Base-by-base conservation (phyloP, 2,888 invertebrate genomes). In the Stramonita haemastoma region DNA sequence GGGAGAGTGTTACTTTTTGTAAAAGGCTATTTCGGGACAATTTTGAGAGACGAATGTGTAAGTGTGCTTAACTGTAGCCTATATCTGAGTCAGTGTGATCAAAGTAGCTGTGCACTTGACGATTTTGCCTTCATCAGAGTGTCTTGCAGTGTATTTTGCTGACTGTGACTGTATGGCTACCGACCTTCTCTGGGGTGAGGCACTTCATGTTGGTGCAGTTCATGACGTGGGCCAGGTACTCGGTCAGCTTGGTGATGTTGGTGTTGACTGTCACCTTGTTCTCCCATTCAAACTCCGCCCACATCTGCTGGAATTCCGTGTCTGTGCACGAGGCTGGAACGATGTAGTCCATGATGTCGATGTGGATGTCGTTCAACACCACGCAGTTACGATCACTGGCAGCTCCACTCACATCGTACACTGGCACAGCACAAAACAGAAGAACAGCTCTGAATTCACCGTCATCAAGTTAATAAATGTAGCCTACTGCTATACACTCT, bases 281-380 rank as follows among this genome's bases (percentile, higher is more conserved):
- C 97, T 99, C 99, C 99, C 99, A 99, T 96, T 99, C 99, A 96
- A 99, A 99, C 97, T 99, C 99, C 4, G 99, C 98, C 99, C 99
- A 99, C 99, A 99, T 99, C 96, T 98, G 98, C 13, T 99, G 97
- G 97, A 99, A 99, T 96, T 99, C 99, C 0, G 98, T 97, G 96
- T 99, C 99, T 88, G 98, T 98, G 96, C 99, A 99, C 79, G 97
- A 96, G 29, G 99, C 99, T 34, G 99, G 99, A 91, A 95, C 96
- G 92, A 95, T 97, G 96, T 95, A 99, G 97, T 99, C 99, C 98
- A 99, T 99, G 93, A 99, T 99, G 96, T 99, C 99, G 95, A 99
- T 99, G 96, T 99, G 99, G 95, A 99, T 99, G 96, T 99, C 99
- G 96, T 99, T 99, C 87, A 99, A 97, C 26, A 99, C 99, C 70